Evolutionary conservation across 2,797 vertebrate genomes (phyloP), one percentile per base, ranked within the genome.

Genomic region (Eupleurogrammus muticus): DNA sequence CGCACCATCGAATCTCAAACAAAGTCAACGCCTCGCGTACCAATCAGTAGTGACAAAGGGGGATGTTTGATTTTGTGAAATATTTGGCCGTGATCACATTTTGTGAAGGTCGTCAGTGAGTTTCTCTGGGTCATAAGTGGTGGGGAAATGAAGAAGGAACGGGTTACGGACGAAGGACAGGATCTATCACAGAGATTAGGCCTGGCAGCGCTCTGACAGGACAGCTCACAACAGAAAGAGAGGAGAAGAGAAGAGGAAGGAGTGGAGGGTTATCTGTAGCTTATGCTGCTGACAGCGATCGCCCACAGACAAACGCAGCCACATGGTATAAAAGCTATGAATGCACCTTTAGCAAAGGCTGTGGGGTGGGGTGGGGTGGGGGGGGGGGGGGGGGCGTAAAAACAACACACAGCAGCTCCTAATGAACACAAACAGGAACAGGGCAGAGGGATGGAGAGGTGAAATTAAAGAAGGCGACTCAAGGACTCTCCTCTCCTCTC

Each of bases 351-450:
- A 20, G 14, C 42, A 50, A 24, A 24, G 13, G 19, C n/a, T n/a
- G 35, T 36, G 50, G 66, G 61, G 9, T 28, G 17, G 24, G 24
- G 28, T 73, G 23, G 60, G 28, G 50, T 49, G 52, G 35, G 42
- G 50, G 66, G 61, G 9, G 35, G 17, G 24, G 24, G 28, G 73
- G 23, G 60, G 28, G 50, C 49, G 52, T 32, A 21, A 61, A n/a
- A 66, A 50, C 36, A 62, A 35, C 17, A 54, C 19, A 9, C 40
- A 58, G 59, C 66, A 12, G 51, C 24, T 6, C n/a, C 74, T 76
- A 80, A 90, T 87, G 55, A 84, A 77, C 73, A 79, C 73, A 87
- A 84, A 90, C 82, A 89, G 82, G 85, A 88, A 89, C 34, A 1
- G 16, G 38, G 64, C 52, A 52, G 58, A 59, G 38, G 46, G 69